Percentiles rank a stretch among this genome's conserved stretches.
phyloP scores from a whole-genome alignment of 2,888 invertebrate genomes.

The Cryptus armator region DNA sequence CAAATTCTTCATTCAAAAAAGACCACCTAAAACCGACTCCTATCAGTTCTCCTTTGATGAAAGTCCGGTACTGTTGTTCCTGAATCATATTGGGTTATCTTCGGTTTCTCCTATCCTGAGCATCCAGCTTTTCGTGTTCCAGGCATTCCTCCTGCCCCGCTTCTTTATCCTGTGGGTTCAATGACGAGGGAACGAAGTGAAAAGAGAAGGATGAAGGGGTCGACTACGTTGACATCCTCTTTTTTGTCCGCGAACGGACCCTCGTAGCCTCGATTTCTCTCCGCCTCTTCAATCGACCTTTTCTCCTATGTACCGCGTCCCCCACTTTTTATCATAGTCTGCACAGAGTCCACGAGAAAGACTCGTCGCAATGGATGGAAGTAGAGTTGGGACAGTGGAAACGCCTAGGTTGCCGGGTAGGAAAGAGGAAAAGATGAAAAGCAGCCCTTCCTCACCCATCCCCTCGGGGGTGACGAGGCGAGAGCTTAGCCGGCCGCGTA shows the following conservation, averaged over 20 bases:
- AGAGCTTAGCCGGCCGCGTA: constrained; percentile 77
- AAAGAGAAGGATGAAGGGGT: constrained; percentile 19
- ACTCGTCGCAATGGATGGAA: neutral
- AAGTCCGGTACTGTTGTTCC: neutral
- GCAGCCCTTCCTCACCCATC: neutral
- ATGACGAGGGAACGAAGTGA: constrained; percentile 64
- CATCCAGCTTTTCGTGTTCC: neutral
- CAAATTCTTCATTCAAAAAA: too few relatives aligned
- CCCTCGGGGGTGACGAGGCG: constrained; percentile 58
- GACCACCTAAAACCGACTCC: neutral
- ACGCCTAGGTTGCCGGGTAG: neutral
- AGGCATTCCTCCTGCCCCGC: neutral
- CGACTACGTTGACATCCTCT: constrained; percentile 64
- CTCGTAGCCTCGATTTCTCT: constrained; percentile 66
- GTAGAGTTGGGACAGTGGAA: neutral
- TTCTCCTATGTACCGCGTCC: constrained; percentile 36
- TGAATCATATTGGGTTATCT: neutral
- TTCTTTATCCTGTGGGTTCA: constrained; percentile 59
- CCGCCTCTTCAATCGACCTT: constrained; percentile 49
- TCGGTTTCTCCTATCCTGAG: neutral
- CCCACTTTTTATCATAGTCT: constrained; percentile 6
- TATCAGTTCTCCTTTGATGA: neutral
- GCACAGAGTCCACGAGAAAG: constrained; percentile 7
- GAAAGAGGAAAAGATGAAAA: constrained; percentile 9
- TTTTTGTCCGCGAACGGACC: constrained; percentile 65